Base-by-base conservation (phyloP, 2,888 invertebrate genomes). In the Sminthurides aquaticus region DNA sequence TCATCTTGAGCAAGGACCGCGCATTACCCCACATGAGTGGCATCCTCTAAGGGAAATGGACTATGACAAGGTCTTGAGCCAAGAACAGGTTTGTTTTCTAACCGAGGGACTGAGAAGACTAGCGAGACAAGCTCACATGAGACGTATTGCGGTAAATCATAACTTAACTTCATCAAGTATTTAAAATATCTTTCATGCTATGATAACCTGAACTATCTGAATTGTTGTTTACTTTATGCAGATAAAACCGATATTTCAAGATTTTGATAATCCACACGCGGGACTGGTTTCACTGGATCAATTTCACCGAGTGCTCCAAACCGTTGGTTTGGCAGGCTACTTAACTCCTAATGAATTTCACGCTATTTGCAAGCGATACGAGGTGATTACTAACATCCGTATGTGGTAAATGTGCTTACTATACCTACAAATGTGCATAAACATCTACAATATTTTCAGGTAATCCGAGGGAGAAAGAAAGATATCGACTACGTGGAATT, bases 1-100 rank as follows among this genome's bases (percentile, higher is more conserved):
- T 24, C 83, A 84, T 66, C 80, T 88, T 69, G 85, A 86, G 78
- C 83, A 86, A 71, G 83, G 87, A 60, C 87, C 89, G 15, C 81
- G 87, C 67, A 78, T 87, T 66, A 79, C 83, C 67, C 90, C 90
- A 0, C 77, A 72, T 54, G 49, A 67, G 57, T 74, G 74, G 74
- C 65, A 67, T 57, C 74, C 74, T 25, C 57, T 74, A n/a, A 67
- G 70, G 25, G 72, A 72, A 62, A 71, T 71, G 72, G 71, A 74
- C 52, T 74, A 72, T 49, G 74, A 74, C 61, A 74, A 74, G 54
- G 59, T 68, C 22, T 22, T 72, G 24, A 58, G 60, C 5, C n/a
- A 64, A 34, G 34, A 52, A 24, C 72, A 74, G 48, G 68, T 69
- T 60, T 72, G 71, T 54, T 60, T 57, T 8, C 61, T 69, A 48